phyloP scores from a whole-genome alignment of 2,797 vertebrate species.

The Anolis apletophallus region DNA sequence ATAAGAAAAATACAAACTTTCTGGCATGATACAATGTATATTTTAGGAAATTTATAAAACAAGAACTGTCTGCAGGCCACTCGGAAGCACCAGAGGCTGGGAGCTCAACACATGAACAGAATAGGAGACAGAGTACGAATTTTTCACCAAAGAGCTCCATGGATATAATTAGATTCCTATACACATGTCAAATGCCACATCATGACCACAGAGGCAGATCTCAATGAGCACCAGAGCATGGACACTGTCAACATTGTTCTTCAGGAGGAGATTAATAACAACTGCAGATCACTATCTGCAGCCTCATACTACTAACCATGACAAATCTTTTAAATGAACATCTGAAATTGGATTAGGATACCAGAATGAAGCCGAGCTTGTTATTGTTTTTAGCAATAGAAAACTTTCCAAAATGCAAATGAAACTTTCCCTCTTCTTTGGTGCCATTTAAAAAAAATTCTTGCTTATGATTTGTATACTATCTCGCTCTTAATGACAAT shows the following conservation, averaged over 20 bases:
- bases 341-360: not conserved
- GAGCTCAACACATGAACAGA: not conserved
- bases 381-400: not conserved
- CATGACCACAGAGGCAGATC: not conserved
- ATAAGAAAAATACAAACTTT: not conserved
- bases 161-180: not conserved
- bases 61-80: rapidly evolving
- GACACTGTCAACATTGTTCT: not conserved
- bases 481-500: not conserved
- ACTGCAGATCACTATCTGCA: not conserved
- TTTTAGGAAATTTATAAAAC: not conserved
- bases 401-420: not conserved
- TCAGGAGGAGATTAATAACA: not conserved
- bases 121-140: not conserved
- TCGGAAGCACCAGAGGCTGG: not conserved
- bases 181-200: not conserved
- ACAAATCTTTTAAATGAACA: not conserved
- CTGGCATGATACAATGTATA: not conserved
- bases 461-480: not conserved
- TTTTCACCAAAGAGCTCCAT: not conserved
- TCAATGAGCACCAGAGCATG: not conserved
- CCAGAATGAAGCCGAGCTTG: not conserved
- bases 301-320: not conserved
- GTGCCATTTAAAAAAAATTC: too few species aligned
- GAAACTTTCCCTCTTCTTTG: not conserved